phyloP scores from a whole-genome alignment of 1,140 invertebrate genomes.

The Cherax quadricarinatus region DNA sequence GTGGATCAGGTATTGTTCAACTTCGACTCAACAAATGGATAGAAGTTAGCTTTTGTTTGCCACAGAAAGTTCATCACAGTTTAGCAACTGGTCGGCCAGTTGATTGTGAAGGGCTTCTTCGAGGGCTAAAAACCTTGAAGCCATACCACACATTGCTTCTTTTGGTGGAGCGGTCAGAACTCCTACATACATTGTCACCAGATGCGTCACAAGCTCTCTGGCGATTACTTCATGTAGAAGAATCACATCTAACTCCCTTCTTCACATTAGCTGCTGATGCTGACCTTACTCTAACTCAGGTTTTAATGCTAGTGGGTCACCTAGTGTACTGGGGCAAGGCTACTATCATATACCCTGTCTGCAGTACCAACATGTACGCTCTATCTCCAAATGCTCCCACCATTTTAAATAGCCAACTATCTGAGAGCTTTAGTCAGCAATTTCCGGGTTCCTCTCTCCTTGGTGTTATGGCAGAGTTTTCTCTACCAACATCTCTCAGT shows the following conservation, averaged over 20 bases:
- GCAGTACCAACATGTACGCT: conserved; percentile 96
- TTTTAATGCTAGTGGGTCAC: conserved; percentile 79
- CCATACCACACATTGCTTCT: conserved; percentile 95
- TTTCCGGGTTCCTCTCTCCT: conserved; percentile 76
- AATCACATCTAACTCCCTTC: conserved; percentile 89
- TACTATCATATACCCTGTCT: conserved; percentile 97
- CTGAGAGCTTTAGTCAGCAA: conserved; percentile 63
- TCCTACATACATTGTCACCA: conserved; percentile 88
- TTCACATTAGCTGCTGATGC: conserved; percentile 93
- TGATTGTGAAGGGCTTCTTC: conserved; percentile 50
- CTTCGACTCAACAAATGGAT: conserved; percentile 84
- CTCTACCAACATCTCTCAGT: conserved; percentile 90
- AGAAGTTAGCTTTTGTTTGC: conserved; percentile 94
- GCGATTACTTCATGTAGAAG: conserved; percentile 88
- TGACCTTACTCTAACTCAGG: conserved; percentile 90
- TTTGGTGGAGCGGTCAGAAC: conserved; percentile 85
- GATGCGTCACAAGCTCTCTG: conserved; percentile 91
- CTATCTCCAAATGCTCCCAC: conserved; percentile 88
- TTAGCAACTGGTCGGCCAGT: conserved; percentile 53
- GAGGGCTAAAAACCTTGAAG: conserved; percentile 79
- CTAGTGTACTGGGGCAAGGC: conserved; percentile 98
- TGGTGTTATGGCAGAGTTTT: conserved; percentile 91
- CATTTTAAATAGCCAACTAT: conserved; percentile 49
- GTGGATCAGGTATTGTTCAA: conserved; percentile 66
- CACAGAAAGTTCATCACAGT: conserved; percentile 89